phyloP scores from a whole-genome alignment of 2,113 vertebrate genomes.

The Dolichotis patagonum region DNA sequence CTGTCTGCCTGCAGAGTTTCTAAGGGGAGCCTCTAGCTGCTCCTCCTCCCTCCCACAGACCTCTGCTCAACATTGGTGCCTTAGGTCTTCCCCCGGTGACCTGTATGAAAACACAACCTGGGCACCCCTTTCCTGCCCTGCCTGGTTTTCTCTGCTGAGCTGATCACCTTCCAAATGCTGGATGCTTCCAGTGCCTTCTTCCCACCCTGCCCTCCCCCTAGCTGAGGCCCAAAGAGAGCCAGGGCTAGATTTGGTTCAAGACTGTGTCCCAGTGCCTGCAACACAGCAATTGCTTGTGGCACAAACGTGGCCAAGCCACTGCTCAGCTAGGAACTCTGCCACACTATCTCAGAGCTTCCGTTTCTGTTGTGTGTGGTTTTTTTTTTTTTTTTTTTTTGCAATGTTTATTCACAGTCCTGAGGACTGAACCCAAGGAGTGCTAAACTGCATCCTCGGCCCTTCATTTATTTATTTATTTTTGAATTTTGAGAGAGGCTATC shows the following conservation, averaged over 20 bases:
- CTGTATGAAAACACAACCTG: background rate
- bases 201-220: background rate
- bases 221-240: background rate
- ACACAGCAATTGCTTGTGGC: background rate
- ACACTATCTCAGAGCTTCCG: background rate
- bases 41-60: background rate
- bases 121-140: background rate
- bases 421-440: background rate
- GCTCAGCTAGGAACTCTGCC: background rate
- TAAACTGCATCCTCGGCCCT: background rate
- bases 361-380: too few species aligned
- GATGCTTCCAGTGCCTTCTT: background rate
- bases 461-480: background rate
- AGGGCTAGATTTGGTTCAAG: background rate
- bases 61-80: background rate
- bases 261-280: background rate
- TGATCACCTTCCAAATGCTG: too few species aligned
- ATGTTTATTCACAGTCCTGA: background rate
- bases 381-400: background rate
- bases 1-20: background rate
- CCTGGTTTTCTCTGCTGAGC: background rate
- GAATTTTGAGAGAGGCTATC: background rate
- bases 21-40: background rate
- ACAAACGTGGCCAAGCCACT: background rate
- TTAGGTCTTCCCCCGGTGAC: background rate